These are phyloP conservation scores for Toxotes chatareus DNA, from an alignment of 2,113 vertebrate species.

Conservation along the genomic window DNA sequence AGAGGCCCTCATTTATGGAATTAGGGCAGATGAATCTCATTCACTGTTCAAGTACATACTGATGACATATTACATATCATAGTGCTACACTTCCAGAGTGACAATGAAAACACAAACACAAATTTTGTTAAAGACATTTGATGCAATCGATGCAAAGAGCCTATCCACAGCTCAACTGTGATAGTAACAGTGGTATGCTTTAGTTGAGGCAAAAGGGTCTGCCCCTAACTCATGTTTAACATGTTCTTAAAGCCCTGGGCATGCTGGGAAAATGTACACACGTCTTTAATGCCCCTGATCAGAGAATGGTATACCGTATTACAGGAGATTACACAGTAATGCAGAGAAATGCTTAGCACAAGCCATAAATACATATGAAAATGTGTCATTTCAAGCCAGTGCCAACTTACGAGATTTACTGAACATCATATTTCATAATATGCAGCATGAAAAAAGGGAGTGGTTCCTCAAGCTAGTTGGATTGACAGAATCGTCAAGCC, in stretches of 20 bases:
- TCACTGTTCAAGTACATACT: constrained; percentile 16
- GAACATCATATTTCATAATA: constrained; percentile 37
- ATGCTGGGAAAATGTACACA: constrained; percentile 37
- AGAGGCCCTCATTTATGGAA: constrained; percentile 72
- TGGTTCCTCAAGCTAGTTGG: not conserved
- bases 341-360: constrained; percentile 42
- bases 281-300: constrained; percentile 49
- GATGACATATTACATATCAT: constrained; percentile 10
- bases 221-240: constrained; percentile 23
- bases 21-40: constrained; percentile 62
- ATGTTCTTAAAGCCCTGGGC: constrained; percentile 25
- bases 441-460: not conserved
- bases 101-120: constrained; percentile 1
- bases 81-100: not conserved
- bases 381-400: constrained; percentile 34
- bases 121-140: not conserved
- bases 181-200: not conserved
- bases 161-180: not conserved
- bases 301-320: constrained; percentile 34
- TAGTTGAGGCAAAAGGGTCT: not conserved
- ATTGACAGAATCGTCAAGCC: not conserved
- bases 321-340: constrained; percentile 62
- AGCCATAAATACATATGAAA: constrained; percentile 48
- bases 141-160: not conserved
- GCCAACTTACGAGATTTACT: constrained; percentile 42